These are phyloP conservation scores for Xanthostigma xanthostigma DNA, from an alignment of 2,888 invertebrate species.

Conservation along the genomic window DNA sequence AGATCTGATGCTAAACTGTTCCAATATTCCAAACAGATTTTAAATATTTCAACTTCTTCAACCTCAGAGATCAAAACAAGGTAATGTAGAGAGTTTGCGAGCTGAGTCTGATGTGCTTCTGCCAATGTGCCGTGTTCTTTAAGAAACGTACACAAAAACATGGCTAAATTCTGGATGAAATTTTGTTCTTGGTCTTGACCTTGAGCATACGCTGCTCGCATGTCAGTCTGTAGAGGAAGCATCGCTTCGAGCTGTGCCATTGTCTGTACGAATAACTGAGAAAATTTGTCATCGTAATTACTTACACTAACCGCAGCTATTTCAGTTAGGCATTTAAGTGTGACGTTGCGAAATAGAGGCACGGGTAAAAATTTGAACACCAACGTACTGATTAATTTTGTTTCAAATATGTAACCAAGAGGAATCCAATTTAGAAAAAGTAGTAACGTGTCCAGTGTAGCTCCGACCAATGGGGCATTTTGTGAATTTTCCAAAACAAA, in stretches of 20 bases:
- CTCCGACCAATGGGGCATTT: constrained; percentile 89
- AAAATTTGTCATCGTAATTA: constrained; percentile 87
- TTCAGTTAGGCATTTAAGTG: constrained; percentile 95
- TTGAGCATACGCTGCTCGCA: constrained; percentile 83
- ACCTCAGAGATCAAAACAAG: constrained; percentile 91
- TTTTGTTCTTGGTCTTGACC: constrained; percentile 96
- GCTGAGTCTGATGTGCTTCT: constrained; percentile 64
- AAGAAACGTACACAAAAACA: constrained; percentile 92
- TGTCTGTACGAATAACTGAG: constrained; percentile 76
- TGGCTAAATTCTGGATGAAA: constrained; percentile 94
- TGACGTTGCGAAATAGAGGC: constrained; percentile 94
- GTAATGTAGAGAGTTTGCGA: constrained; percentile 75
- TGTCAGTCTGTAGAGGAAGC: constrained; percentile 81
- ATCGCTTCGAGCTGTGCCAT: constrained; percentile 87
- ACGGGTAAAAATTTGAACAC: constrained; percentile 95
- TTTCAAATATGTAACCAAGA: constrained; percentile 99
- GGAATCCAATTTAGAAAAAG: constrained; percentile 99
- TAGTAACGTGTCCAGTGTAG: constrained; percentile 89
- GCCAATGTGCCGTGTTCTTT: constrained; percentile 89
- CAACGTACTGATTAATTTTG: constrained; percentile 85
- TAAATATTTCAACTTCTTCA: constrained; percentile 98
- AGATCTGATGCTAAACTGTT: constrained; percentile 83
- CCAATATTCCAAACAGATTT: constrained; percentile 99
- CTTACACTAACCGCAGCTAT: constrained; percentile 84
- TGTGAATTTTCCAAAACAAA: constrained; percentile 97